Conservation (phyloP, 2,113 vertebrate genomes). For the Cisticola juncidis region DNA sequence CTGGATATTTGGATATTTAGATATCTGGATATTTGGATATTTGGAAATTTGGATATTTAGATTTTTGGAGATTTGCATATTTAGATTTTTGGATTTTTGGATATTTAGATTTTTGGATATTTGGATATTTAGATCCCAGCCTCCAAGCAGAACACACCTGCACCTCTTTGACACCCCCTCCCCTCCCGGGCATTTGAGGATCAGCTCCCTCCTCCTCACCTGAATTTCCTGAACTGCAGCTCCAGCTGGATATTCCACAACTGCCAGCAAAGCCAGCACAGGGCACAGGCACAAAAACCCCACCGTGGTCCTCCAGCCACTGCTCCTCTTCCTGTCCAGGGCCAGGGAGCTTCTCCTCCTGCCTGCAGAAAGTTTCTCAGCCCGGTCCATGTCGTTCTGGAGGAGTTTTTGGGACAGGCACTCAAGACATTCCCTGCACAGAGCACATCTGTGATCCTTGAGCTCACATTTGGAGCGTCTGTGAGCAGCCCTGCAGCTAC, state of each 20-base stretch:
- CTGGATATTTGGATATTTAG: no score
- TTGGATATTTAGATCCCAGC: fast-evolving
- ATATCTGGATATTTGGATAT: not conserved
- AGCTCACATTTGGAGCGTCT: slow-evolving; percentile 15
- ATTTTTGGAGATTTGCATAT: not conserved
- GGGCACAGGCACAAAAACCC: not conserved
- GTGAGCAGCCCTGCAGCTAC: not conserved
- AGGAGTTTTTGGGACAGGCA: not conserved
- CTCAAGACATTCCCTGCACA: not conserved
- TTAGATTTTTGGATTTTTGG: no score
- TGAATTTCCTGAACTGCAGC: not conserved
- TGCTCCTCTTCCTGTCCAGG: not conserved
- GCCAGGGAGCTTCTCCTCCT: not conserved
- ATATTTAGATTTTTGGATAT: no score
- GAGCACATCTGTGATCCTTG: not conserved
- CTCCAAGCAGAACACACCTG: not conserved
- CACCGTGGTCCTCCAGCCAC: not conserved
- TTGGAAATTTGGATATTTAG: not conserved
- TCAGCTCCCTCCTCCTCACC: slow-evolving; percentile 21
- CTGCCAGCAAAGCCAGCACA: slow-evolving; percentile 6
- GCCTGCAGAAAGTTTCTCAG: not conserved
- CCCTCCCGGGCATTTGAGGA: not conserved
- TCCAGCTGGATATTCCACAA: not conserved
- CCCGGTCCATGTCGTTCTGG: not conserved
- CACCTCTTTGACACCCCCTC: not conserved